Conservation (phyloP, 1,140 invertebrate genomes). For the Sminthurides bifidus region DNA sequence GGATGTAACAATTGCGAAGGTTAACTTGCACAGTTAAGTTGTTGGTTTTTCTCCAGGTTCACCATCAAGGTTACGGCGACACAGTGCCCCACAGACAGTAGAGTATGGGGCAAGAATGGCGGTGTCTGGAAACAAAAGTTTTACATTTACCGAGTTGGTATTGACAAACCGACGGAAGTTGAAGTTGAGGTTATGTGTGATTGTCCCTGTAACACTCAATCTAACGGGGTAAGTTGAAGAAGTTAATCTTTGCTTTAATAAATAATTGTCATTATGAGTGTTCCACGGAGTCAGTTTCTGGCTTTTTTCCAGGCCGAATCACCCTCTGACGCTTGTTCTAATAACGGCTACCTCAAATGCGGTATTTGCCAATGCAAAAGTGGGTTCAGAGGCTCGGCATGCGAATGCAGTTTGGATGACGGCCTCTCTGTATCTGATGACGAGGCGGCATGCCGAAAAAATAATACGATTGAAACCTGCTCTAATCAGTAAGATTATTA, state of each 20-base stretch:
- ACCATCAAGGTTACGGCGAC: constrained; percentile 32
- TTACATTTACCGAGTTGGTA: constrained; percentile 43
- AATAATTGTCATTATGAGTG: not conserved
- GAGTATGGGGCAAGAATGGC: constrained; percentile 34
- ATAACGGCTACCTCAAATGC: not conserved
- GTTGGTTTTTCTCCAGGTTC: constrained; percentile 9
- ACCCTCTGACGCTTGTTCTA: not conserved
- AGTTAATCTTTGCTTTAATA: constrained; percentile 4
- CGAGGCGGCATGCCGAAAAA: not conserved
- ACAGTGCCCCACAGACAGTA: constrained; percentile 35
- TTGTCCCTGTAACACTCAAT: constrained; percentile 47
- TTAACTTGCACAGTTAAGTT: not conserved
- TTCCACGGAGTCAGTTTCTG: not conserved
- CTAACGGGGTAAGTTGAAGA: constrained; percentile 29
- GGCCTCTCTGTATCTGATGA: not conserved
- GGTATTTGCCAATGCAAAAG: not conserved
- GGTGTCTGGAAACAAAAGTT: constrained; percentile 39
- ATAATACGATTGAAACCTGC: not conserved
- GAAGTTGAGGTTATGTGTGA: constrained; percentile 44
- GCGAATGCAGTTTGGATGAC: constrained; percentile 6
- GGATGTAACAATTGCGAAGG: not conserved
- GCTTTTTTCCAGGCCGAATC: not conserved
- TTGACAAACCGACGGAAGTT: constrained; percentile 41
- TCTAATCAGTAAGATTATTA: constrained; percentile 5
- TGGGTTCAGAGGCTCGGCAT: constrained; percentile 1